Base-by-base conservation (phyloP, 2,113 vertebrate genomes). In the Panthera tigris region DNA sequence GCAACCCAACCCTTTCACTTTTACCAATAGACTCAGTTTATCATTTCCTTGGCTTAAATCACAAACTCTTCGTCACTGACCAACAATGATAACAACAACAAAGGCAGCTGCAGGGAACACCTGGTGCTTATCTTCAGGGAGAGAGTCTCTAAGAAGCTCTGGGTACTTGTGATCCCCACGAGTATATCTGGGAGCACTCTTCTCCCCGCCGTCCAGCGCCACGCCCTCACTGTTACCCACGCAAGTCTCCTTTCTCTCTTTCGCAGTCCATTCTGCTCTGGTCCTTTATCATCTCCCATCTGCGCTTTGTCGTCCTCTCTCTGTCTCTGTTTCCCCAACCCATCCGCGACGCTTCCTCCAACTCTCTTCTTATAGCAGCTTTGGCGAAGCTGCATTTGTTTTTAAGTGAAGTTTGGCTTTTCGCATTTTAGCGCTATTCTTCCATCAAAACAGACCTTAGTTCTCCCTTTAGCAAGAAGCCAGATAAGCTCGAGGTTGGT, bases 341-440 rank as follows among this genome's bases (percentile, higher is more conserved):
- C 50, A 5, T 11, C 91, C 0, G 0, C 0, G 9, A 33, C 12
- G 27, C 33, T 39, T 39, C 25, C 41, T n/a, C 68, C 55, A 33
- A 39, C 45, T n/a, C 52, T 52, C 1, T 57, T 65, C 73, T 39
- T 19, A 1, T 2, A 23, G 33, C 33, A n/a, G 31, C 57, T 78
- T 7, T 39, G 4, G 27, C 27, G 48, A 86, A 68, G n/a, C 27
- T 68, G 9, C 18, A 33, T 73, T 65, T 14, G 8, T 41, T 78
- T 69, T 61, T 45, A 79, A 45, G 21, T n/a, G 14, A 48, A 74
- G 0, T 10, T 86, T 45, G 33, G 10, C 63, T 57, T 52, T 80
- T 69, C 69, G 57, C 16, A 19, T 57, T 57, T 57, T 61, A 52
- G 7, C 1, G 11, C 31, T 88, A 29, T 45, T 68, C 45, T 92